phyloP scores from a whole-genome alignment of 2,888 invertebrate genomes.

The Cabera pusaria region DNA sequence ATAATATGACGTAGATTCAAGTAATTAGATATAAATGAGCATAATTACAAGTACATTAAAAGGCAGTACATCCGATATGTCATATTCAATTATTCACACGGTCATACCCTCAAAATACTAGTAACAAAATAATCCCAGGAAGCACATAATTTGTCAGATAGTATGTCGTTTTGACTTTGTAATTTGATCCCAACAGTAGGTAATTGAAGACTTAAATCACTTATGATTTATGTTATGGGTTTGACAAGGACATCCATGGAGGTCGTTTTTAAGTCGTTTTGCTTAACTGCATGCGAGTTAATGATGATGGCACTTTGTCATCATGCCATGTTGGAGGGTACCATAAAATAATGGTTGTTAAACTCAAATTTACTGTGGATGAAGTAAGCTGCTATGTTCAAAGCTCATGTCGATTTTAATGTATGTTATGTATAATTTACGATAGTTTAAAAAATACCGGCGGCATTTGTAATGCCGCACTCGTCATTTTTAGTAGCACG shows the following conservation, averaged over 20 bases:
- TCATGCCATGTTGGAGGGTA: not conserved
- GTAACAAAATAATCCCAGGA: constrained; percentile 14
- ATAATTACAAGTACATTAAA: too few relatives aligned
- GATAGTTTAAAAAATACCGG: too few relatives aligned
- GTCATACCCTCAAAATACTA: constrained; percentile 2
- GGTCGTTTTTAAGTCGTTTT: constrained; percentile 16
- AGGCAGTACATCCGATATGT: constrained; percentile 5
- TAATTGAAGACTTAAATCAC: constrained; percentile 9
- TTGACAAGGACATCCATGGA: constrained; percentile 16
- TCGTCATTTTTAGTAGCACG: too few relatives aligned
- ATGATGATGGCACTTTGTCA: constrained; percentile 10
- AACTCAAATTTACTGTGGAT: too few relatives aligned
- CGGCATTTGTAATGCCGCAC: too few relatives aligned
- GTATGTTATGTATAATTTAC: too few relatives aligned
- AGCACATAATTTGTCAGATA: constrained; percentile 7
- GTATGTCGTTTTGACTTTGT: constrained; percentile 18
- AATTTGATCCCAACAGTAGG: constrained; percentile 12
- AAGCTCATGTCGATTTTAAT: too few relatives aligned
- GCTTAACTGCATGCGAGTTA: constrained; percentile 9
- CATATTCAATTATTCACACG: constrained; percentile 10
- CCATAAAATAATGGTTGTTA: too few relatives aligned
- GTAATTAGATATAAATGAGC: too few relatives aligned
- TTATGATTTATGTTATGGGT: constrained; percentile 12
- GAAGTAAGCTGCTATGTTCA: too few relatives aligned
- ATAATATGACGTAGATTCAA: too few relatives aligned